Percentiles rank a stretch among this genome's conserved stretches.
phyloP scores from a whole-genome alignment of 2,113 vertebrate species.

The Crotalus helleri region DNA sequence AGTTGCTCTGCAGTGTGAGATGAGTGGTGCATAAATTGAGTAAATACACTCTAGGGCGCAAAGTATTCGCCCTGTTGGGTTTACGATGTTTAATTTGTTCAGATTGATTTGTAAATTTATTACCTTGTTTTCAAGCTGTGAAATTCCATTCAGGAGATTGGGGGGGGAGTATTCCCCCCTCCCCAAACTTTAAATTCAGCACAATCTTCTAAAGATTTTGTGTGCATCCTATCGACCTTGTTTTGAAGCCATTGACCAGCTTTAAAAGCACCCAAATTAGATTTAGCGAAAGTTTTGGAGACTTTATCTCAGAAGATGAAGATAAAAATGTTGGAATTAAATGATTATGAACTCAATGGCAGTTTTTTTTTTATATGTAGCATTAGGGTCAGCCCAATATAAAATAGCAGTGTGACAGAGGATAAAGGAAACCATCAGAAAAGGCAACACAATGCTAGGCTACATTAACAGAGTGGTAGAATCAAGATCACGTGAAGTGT shows the following conservation, averaged over 20 bases:
- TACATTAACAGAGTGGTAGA: no score
- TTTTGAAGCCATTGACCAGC: not conserved
- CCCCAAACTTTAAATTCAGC: not conserved
- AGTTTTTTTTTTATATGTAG: not conserved
- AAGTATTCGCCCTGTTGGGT: not conserved
- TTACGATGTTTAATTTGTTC: not conserved
- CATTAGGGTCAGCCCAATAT: not conserved
- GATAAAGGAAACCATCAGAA: not conserved
- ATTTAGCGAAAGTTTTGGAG: not conserved
- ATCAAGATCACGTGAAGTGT: no score
- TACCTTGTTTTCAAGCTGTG: not conserved
- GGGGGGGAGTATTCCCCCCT: not conserved
- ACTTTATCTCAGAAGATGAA: not conserved
- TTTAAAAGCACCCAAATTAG: not conserved
- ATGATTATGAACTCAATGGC: no score
- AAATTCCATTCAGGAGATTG: not conserved
- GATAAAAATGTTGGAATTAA: not conserved
- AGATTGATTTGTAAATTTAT: not conserved
- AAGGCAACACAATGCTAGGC: no score
- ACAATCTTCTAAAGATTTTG: not conserved
- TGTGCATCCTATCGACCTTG: no score
- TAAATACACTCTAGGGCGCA: not conserved
- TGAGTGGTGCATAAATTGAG: no score
- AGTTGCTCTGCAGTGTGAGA: no score
- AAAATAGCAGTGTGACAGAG: not conserved